Conservation (phyloP, 2,113 vertebrate species). For the Eira barbara region DNA sequence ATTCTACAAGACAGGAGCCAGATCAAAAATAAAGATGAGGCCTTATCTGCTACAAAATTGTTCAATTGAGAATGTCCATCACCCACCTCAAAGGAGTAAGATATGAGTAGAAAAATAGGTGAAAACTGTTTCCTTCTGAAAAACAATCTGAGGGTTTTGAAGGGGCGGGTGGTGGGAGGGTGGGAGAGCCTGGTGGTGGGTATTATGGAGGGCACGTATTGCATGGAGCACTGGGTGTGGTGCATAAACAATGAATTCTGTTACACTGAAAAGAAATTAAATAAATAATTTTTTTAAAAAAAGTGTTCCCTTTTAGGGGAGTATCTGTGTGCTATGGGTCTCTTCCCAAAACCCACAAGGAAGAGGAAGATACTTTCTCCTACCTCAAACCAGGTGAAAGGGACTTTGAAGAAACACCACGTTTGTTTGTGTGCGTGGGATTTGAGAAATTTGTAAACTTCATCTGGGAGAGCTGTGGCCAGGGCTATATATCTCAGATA, state of each 20-base stretch:
- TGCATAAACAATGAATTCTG: no score
- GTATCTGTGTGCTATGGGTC: rapidly evolving
- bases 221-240: no score
- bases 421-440: neutral
- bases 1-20: neutral
- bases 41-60: neutral
- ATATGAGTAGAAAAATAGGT: neutral
- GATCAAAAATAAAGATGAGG: neutral
- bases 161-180: no score
- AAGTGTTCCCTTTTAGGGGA: neutral
- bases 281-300: no score
- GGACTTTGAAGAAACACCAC: rapidly evolving
- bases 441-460: neutral
- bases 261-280: no score
- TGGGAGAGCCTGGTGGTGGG: no score
- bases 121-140: neutral
- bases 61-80: neutral
- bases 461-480: neutral
- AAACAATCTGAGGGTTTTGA: no score
- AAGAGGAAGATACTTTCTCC: rapidly evolving
- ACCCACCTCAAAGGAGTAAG: neutral
- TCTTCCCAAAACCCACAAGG: neutral
- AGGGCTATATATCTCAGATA: neutral
- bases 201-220: no score
- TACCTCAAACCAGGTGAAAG: neutral